A percentile compares a stretch with the other conserved stretches of the same genome.
These are phyloP conservation scores for Orthosia gracilis DNA, from an alignment of 2,888 invertebrate species.

Conservation along the genomic window DNA sequence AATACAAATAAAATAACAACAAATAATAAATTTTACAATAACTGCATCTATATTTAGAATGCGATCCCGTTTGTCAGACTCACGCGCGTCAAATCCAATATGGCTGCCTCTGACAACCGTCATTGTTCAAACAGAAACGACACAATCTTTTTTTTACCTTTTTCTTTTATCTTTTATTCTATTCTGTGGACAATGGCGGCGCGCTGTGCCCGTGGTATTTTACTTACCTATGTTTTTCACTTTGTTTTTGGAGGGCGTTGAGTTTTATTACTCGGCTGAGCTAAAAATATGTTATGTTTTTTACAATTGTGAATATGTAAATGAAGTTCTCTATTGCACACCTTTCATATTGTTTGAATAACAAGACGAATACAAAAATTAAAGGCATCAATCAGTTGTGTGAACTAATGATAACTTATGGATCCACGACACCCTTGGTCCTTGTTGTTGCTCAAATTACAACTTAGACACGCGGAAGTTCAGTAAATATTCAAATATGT, in stretches of 20 bases:
- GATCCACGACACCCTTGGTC: background rate
- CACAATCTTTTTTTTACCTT: conserved; percentile 87
- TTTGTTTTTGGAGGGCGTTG: conserved; percentile 78
- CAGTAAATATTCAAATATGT: background rate
- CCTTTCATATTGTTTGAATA: background rate
- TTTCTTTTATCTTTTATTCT: conserved; percentile 84
- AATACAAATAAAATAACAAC: background rate
- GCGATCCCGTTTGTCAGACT: conserved; percentile 68
- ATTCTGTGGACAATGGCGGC: conserved; percentile 85
- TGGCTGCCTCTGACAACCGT: conserved; percentile 89
- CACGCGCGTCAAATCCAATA: conserved; percentile 81
- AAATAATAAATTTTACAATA: conserved; percentile 50
- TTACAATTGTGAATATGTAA: conserved; percentile 64
- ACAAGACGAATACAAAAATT: background rate
- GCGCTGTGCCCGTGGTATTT: conserved; percentile 85
- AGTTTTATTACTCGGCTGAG: conserved; percentile 67
- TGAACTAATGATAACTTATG: background rate
- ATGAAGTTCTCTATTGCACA: background rate
- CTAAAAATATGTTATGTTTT: conserved; percentile 68
- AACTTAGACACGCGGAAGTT: background rate
- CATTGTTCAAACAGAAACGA: conserved; percentile 90
- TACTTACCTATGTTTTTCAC: conserved; percentile 85
- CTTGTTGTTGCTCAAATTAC: no score
- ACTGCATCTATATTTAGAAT: conserved; percentile 63
- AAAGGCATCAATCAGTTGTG: background rate